Evolutionary conservation across 2,797 vertebrate species (phyloP), one percentile per base, ranked within the genome.

Genomic region (Sebastes wilsoni): DNA sequence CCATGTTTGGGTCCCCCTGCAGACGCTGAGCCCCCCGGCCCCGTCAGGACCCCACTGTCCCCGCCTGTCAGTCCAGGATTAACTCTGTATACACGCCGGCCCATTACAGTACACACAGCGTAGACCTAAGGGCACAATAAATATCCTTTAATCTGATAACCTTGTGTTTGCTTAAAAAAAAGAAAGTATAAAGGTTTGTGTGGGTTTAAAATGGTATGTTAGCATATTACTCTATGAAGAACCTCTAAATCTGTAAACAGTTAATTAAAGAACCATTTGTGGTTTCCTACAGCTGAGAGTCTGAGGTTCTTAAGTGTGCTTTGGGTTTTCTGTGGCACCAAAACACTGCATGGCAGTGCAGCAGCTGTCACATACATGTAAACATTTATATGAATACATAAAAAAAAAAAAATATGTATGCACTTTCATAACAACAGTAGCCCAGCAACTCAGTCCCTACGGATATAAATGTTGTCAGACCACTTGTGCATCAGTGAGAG

Each of bases 131-230:
- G 82, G 80, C 79, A 75, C 84, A 91, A 88, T 86, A 85, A 83
- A 81, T 86, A 87, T 66, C 78, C 73, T 85, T 85, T 84, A 75
- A 93, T 92, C 91, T 89, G 92, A 92, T 93, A 92, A 88, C 87
- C 64, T 79, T 42, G 18, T 74, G 76, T 80, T 83, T 81, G 69
- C 83, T 71, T 70, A 20, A 88, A 80, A 80, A 82, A 76, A 82
- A 78, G 38, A 70, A 79, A 81, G 64, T 85, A 86, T 25, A 18
- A 65, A 80, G 56, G 73, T 64, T 86, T 90, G 52, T 75, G 74
- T 38, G 74, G 76, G 46, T 77, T 81, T 72, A 18, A 84, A 78
- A 80, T 74, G 32, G 6, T 68, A 65, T 23, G 55, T 75, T 68
- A 66, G 28, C 5, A 38, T 69, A 69, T 82, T 74, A 81, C 58